A percentile compares a stretch with the other conserved stretches of the same genome.
Evolutionary conservation across 2,888 invertebrate genomes (phyloP).

Genomic region (Gymnoscelis rufifasciata): DNA sequence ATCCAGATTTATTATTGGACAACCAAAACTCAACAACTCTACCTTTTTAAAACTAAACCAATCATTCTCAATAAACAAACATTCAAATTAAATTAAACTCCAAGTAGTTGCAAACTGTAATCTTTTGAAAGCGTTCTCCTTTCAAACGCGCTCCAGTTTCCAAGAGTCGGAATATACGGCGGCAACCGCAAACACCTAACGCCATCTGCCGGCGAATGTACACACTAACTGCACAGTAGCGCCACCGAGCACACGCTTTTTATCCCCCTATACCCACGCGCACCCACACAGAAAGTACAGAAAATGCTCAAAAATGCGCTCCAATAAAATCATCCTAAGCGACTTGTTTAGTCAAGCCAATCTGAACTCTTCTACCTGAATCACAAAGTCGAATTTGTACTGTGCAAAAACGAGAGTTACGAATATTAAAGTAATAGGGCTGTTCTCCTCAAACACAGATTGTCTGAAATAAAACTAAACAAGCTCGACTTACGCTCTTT

Average conservation of each 20-base stretch:
- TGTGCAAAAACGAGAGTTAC: constrained; percentile 18
- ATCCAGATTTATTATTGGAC: too few species aligned
- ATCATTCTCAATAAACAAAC: constrained; percentile 11
- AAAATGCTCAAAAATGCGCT: constrained; percentile 60
- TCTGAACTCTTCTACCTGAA: not conserved
- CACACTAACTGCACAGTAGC: constrained; percentile 58
- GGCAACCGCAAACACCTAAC: constrained; percentile 45
- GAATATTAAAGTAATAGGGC: constrained; percentile 34
- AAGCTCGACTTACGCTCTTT: constrained; percentile 31
- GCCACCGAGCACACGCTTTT: constrained; percentile 57
- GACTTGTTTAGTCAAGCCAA: not conserved
- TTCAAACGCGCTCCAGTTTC: constrained; percentile 45
- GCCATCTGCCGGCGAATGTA: constrained; percentile 55
- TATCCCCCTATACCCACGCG: constrained; percentile 40
- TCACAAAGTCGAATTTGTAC: constrained; percentile 27
- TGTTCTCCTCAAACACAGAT: constrained; percentile 29
- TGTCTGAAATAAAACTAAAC: constrained; percentile 25
- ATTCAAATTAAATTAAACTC: constrained; percentile 35
- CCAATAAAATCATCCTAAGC: constrained; percentile 29
- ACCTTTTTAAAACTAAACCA: not conserved
- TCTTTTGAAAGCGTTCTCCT: constrained; percentile 56
- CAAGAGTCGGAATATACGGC: constrained; percentile 29
- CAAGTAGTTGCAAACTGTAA: constrained; percentile 34
- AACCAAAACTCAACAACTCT: too few species aligned
- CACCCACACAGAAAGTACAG: constrained; percentile 50